phyloP scores from a whole-genome alignment of 2,113 vertebrate species.

The Edolisoma coerulescens region DNA sequence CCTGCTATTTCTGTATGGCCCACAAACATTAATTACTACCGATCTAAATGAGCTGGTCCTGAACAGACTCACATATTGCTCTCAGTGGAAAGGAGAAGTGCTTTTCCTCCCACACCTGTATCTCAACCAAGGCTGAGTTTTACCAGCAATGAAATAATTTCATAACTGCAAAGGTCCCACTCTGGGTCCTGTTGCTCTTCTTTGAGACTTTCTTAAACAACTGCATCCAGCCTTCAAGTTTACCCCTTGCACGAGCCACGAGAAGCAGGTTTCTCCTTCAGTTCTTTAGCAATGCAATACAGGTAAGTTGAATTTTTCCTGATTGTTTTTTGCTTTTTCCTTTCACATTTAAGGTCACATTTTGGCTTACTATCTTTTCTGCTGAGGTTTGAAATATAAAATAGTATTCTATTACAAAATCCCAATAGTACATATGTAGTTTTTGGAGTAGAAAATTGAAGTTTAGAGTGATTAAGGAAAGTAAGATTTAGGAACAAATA shows the following conservation, averaged over 20 bases:
- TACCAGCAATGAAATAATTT: background rate
- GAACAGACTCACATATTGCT: background rate
- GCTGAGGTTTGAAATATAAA: background rate
- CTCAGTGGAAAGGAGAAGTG: background rate
- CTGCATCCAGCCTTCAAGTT: background rate
- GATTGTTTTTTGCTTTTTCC: background rate
- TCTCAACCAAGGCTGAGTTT: background rate
- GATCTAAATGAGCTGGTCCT: background rate
- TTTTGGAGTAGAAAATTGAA: background rate
- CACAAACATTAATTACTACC: background rate
- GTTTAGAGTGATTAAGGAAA: background rate
- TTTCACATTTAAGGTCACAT: background rate
- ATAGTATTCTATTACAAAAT: background rate
- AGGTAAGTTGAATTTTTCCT: background rate
- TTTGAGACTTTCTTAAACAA: background rate
- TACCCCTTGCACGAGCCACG: background rate
- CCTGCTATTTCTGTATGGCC: background rate
- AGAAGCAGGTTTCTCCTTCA: background rate
- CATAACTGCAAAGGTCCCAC: background rate
- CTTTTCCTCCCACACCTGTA: background rate
- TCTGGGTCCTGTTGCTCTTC: background rate
- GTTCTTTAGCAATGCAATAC: background rate
- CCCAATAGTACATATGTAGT: background rate
- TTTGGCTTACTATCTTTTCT: background rate
- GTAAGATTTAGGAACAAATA: background rate